Percentiles rank a stretch among this genome's conserved stretches.
These are phyloP conservation scores for Otis tarda DNA, from an alignment of 2,113 vertebrate species.

Conservation along the genomic window DNA sequence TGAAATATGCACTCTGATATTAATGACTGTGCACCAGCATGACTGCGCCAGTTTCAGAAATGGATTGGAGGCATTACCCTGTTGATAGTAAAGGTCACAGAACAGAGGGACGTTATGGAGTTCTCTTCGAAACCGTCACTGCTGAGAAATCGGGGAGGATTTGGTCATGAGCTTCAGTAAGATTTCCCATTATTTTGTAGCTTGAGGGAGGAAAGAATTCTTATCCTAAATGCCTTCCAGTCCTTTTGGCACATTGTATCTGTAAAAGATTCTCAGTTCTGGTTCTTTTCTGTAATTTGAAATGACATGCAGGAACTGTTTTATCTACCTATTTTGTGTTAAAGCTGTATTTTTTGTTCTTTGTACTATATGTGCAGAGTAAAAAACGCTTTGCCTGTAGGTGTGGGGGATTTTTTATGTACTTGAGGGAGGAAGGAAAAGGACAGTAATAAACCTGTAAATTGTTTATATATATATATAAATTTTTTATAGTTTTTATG, in stretches of 20 bases:
- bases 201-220: neutral
- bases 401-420: neutral
- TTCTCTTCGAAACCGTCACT: neutral
- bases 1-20: accelerated
- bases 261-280: neutral
- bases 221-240: neutral
- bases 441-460: neutral
- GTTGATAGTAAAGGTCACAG: neutral
- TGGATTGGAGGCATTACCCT: neutral
- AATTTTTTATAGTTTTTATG: neutral
- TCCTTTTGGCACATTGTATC: neutral
- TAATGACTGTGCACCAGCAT: neutral
- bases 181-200: neutral
- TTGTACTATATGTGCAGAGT: neutral
- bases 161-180: neutral
- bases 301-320: neutral
- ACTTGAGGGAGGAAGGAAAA: neutral
- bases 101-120: neutral
- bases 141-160: neutral
- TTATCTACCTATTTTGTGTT: neutral
- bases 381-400: neutral
- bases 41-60: neutral
- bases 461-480: neutral
- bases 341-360: neutral
- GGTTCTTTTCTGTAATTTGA: neutral